Conservation (phyloP, 2,888 invertebrate species). For the Gandaritis pyraliata region DNA sequence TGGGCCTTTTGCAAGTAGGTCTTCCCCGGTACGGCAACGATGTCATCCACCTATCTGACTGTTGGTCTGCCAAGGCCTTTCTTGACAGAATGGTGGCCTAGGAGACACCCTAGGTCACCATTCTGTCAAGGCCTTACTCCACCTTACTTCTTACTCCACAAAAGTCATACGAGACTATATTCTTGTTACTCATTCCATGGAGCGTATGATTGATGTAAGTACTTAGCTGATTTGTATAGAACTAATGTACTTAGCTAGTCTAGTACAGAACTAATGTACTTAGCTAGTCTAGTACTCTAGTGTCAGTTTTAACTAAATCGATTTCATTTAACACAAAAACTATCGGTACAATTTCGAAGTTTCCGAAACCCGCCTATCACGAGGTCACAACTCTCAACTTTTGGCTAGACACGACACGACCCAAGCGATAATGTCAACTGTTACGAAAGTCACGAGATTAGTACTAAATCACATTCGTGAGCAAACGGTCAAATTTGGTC, state of each 20-base stretch:
- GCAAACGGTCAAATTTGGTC: slow-evolving; percentile 63
- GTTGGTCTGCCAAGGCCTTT: too few relatives aligned
- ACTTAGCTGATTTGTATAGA: too few relatives aligned
- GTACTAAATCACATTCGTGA: slow-evolving; percentile 67
- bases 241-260: too few relatives aligned
- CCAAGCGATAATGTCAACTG: slow-evolving; percentile 69
- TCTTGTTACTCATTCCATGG: background rate
- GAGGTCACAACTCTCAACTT: slow-evolving; percentile 75
- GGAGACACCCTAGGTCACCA: too few relatives aligned
- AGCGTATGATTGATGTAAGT: background rate
- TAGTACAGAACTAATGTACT: too few relatives aligned
- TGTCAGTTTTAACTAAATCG: slow-evolving; percentile 40
- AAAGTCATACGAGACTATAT: background rate
- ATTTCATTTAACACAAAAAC: slow-evolving; percentile 44
- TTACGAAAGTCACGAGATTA: slow-evolving; percentile 78
- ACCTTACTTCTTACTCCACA: too few relatives aligned
- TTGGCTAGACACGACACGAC: slow-evolving; percentile 69
- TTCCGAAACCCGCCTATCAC: slow-evolving; percentile 49
- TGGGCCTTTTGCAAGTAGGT: too few relatives aligned
- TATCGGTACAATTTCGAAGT: slow-evolving; percentile 38
- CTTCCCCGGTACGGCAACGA: too few relatives aligned
- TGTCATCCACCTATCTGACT: too few relatives aligned
- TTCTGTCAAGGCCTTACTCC: too few relatives aligned
- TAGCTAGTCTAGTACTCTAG: slow-evolving; percentile 22
- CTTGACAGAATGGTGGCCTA: too few relatives aligned